These are phyloP conservation scores for Phenganax marumi DNA, from an alignment of 92 coral and sea anemone genomes.

Conservation along the genomic window DNA sequence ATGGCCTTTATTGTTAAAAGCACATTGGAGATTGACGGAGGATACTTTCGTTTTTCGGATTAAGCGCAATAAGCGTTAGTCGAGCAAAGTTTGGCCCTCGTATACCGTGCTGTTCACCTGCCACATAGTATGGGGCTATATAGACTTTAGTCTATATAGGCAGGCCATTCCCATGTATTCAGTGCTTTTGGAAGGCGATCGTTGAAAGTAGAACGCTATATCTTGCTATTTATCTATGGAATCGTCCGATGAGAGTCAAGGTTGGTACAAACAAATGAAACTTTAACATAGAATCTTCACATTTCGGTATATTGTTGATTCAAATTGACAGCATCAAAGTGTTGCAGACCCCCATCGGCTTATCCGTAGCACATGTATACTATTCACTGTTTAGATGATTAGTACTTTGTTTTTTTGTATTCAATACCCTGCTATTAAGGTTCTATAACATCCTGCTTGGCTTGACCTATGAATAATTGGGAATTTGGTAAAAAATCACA, in stretches of 20 bases:
- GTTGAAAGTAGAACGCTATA: neutral
- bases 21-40: no score
- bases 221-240: slow-evolving; percentile 3
- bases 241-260: slow-evolving; percentile 9
- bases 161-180: neutral
- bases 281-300: neutral
- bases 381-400: slow-evolving; percentile 10
- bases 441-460: neutral
- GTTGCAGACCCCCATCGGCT: slow-evolving; percentile 22
- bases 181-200: neutral
- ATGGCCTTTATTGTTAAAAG: slow-evolving; percentile 9
- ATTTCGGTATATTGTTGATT: neutral
- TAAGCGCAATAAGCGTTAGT: neutral
- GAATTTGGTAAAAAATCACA: neutral
- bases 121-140: neutral
- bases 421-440: neutral
- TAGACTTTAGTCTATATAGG: neutral
- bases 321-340: slow-evolving; percentile 12
- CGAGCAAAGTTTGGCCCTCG: neutral
- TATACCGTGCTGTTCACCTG: slow-evolving; percentile 23
- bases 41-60: neutral
- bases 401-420: neutral
- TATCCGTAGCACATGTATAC: slow-evolving; percentile 6
- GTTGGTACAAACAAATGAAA: neutral
- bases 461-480: neutral